Evolutionary conservation across 2,797 vertebrate genomes (phyloP).

Genomic region (Semaprochilodus insignis): DNA sequence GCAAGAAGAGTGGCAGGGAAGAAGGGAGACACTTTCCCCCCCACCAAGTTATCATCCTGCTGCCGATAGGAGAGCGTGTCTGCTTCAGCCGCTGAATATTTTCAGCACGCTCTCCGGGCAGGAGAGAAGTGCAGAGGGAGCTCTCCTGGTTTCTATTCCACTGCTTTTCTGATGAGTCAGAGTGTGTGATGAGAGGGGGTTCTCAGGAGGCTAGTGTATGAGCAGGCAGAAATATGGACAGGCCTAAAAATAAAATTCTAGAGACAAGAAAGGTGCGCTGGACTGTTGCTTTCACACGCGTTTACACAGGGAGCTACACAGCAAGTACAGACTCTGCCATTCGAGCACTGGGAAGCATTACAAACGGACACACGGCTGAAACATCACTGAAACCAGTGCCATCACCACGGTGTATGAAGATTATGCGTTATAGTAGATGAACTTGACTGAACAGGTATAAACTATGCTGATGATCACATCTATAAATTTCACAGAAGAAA

Average conservation of each 20-base stretch:
- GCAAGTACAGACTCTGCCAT: neutral
- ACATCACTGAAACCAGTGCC: too few species aligned
- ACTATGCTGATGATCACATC: too few species aligned
- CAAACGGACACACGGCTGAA: neutral
- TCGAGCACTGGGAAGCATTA: neutral
- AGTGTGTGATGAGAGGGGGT: slow-evolving; percentile 37
- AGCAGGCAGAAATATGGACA: slow-evolving; percentile 28
- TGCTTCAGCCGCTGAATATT: slow-evolving; percentile 7
- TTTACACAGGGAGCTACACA: neutral
- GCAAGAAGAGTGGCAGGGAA: neutral
- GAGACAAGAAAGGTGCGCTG: slow-evolving; percentile 8
- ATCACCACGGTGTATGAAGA: too few species aligned
- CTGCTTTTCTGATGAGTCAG: slow-evolving; percentile 53
- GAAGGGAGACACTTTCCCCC: neutral
- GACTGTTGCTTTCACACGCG: neutral
- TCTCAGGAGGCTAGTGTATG: slow-evolving; percentile 32
- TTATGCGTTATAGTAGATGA: too few species aligned
- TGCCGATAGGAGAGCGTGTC: slow-evolving; percentile 3
- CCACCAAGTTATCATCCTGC: slow-evolving; percentile 25
- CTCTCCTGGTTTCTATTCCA: slow-evolving; percentile 3
- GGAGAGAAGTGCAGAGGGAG: slow-evolving; percentile 19
- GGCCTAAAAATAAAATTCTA: slow-evolving; percentile 32
- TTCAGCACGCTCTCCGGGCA: slow-evolving; percentile 17
- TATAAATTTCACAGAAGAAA: too few species aligned
- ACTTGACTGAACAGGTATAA: too few species aligned